Conservation (phyloP, 1,140 invertebrate genomes). For the Homarus americanus region DNA sequence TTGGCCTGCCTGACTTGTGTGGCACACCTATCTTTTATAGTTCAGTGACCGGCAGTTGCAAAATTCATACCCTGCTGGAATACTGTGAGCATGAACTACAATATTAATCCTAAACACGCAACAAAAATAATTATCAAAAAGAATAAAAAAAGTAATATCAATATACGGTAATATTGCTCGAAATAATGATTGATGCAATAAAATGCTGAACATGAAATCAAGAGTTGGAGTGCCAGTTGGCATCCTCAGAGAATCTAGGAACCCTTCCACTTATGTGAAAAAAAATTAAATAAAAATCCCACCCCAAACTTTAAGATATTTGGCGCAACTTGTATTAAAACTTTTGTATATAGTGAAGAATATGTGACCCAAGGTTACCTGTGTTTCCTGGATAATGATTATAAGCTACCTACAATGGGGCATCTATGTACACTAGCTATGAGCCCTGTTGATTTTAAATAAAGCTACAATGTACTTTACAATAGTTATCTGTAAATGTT, state of each 20-base stretch:
- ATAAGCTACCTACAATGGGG: background rate
- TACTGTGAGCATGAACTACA: conserved; percentile 1
- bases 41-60: background rate
- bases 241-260: background rate
- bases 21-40: background rate
- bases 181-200: background rate
- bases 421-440: conserved; percentile 10
- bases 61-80: background rate
- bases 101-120: background rate
- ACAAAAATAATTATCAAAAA: background rate
- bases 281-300: background rate
- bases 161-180: background rate
- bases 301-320: background rate
- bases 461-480: conserved; percentile 12
- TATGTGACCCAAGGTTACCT: background rate
- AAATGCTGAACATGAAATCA: background rate
- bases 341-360: background rate
- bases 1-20: background rate
- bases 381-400: conserved; percentile 21
- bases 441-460: conserved; percentile 8
- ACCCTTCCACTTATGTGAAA: background rate
- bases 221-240: background rate
- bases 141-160: background rate
- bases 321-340: background rate
- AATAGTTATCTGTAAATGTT: background rate